Conservation (phyloP, 2,113 vertebrate species). For the Holacanthus passer region DNA sequence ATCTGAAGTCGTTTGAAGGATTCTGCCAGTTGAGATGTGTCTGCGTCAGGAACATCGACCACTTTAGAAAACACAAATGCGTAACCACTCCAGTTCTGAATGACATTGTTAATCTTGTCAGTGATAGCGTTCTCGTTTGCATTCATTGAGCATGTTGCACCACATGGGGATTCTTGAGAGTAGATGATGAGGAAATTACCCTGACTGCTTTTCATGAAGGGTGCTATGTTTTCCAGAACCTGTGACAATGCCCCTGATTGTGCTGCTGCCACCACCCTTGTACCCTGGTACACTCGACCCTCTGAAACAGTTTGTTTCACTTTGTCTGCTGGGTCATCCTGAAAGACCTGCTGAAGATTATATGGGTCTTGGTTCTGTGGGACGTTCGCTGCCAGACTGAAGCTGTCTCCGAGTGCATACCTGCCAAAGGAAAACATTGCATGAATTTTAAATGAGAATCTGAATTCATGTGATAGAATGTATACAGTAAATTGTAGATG, state of each 20-base stretch:
- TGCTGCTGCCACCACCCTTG: slow-evolving; percentile 37
- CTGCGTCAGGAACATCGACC: background rate
- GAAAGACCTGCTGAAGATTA: slow-evolving; percentile 18
- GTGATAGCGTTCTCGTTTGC: background rate
- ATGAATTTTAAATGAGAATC: background rate
- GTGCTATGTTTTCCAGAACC: slow-evolving; percentile 37
- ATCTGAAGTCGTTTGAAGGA: slow-evolving; percentile 10
- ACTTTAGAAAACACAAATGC: slow-evolving; percentile 49
- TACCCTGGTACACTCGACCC: slow-evolving; percentile 42
- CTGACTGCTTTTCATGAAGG: background rate
- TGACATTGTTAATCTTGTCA: background rate
- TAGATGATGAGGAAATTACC: slow-evolving; percentile 48
- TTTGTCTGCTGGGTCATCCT: slow-evolving; percentile 27
- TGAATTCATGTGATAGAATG: background rate
- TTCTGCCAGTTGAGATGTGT: background rate
- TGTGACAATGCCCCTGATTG: background rate
- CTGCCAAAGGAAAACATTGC: slow-evolving; percentile 12
- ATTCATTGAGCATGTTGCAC: background rate
- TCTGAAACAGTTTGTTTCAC: slow-evolving; percentile 26
- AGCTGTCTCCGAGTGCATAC: slow-evolving; percentile 31
- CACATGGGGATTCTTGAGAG: slow-evolving; percentile 12
- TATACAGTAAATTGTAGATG: no score
- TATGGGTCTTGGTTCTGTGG: slow-evolving; percentile 43
- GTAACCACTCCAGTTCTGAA: slow-evolving; percentile 33
- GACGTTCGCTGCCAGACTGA: slow-evolving; percentile 44